These are phyloP conservation scores for Sebastes reedi DNA, from an alignment of 2,797 vertebrate species.

Conservation along the genomic window DNA sequence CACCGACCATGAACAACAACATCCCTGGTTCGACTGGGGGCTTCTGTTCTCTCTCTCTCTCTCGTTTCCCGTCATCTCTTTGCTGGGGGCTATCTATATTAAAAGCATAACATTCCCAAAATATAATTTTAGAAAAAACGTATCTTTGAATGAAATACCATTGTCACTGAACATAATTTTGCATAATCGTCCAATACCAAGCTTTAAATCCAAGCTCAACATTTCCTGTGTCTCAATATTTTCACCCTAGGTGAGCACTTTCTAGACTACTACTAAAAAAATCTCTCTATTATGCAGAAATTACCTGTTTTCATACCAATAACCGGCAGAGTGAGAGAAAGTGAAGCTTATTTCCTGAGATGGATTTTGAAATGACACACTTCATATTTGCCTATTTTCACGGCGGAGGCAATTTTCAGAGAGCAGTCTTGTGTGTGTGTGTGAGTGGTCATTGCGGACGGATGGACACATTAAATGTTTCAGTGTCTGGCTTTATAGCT, in stretches of 20 bases:
- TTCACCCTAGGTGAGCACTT: not conserved
- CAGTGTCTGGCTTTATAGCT: constrained; percentile 44
- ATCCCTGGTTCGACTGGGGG: no score
- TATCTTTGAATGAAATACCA: not conserved
- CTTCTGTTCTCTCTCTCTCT: not conserved
- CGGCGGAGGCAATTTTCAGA: constrained; percentile 29
- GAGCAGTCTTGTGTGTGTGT: not conserved
- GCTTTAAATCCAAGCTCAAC: not conserved
- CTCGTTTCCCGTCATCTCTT: not conserved
- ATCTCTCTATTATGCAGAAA: constrained; percentile 1
- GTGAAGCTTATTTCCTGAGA: constrained; percentile 13
- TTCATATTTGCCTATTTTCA: constrained; percentile 35
- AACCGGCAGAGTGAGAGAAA: constrained; percentile 1
- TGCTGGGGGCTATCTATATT: not conserved
- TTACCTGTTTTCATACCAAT: constrained; percentile 5
- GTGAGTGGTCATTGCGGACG: constrained; percentile 9
- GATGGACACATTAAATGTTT: constrained; percentile 36
- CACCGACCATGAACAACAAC: no score
- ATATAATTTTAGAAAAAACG: not conserved
- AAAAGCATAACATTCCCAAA: not conserved
- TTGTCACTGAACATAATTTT: not conserved
- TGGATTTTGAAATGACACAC: constrained; percentile 35
- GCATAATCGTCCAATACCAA: not conserved
- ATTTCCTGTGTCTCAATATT: not conserved
- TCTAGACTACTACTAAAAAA: not conserved